Conservation (phyloP, 2,797 vertebrate species). For the Triplophysa bombifrons region DNA sequence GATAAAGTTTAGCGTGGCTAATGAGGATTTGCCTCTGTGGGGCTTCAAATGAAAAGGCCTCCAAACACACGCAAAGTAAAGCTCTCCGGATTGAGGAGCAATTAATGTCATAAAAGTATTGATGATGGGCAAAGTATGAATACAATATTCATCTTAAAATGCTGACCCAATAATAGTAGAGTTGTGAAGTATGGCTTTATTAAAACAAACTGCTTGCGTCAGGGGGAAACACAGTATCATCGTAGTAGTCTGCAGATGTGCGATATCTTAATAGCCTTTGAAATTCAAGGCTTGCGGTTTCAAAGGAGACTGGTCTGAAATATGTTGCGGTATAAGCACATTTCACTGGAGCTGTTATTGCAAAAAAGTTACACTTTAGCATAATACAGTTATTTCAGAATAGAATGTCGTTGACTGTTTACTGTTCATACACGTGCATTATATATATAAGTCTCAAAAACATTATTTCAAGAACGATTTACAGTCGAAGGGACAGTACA, state of each 20-base stretch:
- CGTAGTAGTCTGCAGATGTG: neutral
- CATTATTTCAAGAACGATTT: neutral
- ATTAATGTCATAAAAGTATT: neutral
- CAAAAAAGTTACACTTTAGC: neutral
- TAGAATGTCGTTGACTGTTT: neutral
- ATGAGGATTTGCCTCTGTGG: slow-evolving; percentile 1
- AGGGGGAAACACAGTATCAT: neutral
- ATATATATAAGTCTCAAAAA: neutral
- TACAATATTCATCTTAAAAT: slow-evolving; percentile 2
- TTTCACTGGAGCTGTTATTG: neutral
- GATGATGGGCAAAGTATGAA: slow-evolving; percentile 1
- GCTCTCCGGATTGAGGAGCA: neutral
- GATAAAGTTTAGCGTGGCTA: slow-evolving; percentile 23
- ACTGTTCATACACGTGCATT: neutral
- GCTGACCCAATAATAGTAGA: neutral
- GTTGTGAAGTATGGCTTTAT: neutral
- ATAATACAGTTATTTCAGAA: neutral
- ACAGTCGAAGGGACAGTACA: neutral
- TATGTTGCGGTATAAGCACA: neutral
- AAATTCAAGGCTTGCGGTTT: neutral
- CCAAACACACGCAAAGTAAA: neutral
- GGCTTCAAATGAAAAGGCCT: neutral
- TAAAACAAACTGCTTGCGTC: neutral
- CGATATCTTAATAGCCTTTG: neutral
- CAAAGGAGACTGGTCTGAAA: neutral